Evolutionary conservation across 2,113 vertebrate species (phyloP), one percentile per base, ranked within the genome.

Genomic region (Dipodomys ordii): DNA sequence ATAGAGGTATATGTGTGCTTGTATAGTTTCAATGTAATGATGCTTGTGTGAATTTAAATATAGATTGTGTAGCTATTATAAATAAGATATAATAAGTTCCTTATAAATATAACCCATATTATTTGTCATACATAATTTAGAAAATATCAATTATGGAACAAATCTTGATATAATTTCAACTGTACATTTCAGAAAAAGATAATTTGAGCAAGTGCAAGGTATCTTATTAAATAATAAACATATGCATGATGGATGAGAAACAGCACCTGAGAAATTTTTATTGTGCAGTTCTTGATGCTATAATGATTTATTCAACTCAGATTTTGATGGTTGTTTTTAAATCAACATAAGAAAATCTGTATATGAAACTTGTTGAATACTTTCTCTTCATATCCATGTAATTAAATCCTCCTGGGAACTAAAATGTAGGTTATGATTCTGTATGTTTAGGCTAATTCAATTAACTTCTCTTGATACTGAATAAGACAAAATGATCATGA

Each of bases 371-470:
- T 83, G 71, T 44, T 87, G 57, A 90, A 87, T n/a, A 91, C 35
- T 57, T 87, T 32, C 39, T 87, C 28, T 71, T 23, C 23, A 83
- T 2, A 90, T n/a, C 18, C 44, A 92, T 88, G 83, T 87, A 89
- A 91, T 20, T 20, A 74, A 94, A 77, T 80, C 87, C 72, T 92
- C 87, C n/a, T 93, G 35, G 19, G 3, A 81, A 71, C 30, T 62
- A 39, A 96, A 96, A 78, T 16, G 88, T 69, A 35, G 6, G 6
- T 46, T 90, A 18, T 23, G n/a, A 80, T 76, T 87, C 69, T 91
- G 25, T 84, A 96, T 96, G 80, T 85, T 93, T 94, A 91, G 79
- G 88, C 39, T 72, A 90, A 72, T 93, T 93, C 90, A 88, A 7
- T 12, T 91, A 91, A 23, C 22, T 88, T 19, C 3, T 85, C 35